These are phyloP conservation scores for Sarcophaga subvicina DNA, from an alignment of 2,888 invertebrate genomes.

Conservation along the genomic window DNA sequence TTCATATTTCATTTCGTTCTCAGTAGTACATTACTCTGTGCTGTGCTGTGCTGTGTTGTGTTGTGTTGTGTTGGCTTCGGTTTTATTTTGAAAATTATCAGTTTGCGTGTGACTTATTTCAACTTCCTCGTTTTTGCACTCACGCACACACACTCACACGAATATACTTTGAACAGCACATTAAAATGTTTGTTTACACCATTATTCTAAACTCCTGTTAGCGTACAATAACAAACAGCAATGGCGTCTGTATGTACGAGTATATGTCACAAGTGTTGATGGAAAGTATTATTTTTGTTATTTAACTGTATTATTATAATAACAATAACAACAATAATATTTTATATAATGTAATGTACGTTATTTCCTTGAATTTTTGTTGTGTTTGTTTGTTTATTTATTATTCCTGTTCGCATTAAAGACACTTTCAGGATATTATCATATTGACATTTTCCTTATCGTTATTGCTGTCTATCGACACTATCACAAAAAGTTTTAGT, in stretches of 20 bases:
- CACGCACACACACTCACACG: background rate
- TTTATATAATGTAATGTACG: background rate
- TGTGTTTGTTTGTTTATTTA: background rate
- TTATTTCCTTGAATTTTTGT: background rate
- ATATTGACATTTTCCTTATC: constrained; percentile 33
- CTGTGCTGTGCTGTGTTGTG: background rate
- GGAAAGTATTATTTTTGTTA: background rate
- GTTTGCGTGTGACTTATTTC: constrained; percentile 23
- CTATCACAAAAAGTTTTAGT: no score
- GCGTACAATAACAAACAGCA: no score
- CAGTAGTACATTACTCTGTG: background rate
- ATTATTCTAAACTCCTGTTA: background rate
- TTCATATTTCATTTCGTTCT: no score
- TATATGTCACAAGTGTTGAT: background rate
- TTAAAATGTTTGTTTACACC: background rate
- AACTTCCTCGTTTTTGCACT: background rate
- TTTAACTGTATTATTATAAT: background rate
- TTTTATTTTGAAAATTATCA: constrained; percentile 7
- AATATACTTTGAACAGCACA: no score
- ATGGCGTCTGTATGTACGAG: background rate
- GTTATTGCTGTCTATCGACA: background rate
- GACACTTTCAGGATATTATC: constrained; percentile 30
- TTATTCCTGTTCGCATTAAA: background rate
- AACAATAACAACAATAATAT: background rate
- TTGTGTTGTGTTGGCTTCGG: background rate